Conservation (phyloP, 2,797 vertebrate genomes). For the Momotus momota region DNA sequence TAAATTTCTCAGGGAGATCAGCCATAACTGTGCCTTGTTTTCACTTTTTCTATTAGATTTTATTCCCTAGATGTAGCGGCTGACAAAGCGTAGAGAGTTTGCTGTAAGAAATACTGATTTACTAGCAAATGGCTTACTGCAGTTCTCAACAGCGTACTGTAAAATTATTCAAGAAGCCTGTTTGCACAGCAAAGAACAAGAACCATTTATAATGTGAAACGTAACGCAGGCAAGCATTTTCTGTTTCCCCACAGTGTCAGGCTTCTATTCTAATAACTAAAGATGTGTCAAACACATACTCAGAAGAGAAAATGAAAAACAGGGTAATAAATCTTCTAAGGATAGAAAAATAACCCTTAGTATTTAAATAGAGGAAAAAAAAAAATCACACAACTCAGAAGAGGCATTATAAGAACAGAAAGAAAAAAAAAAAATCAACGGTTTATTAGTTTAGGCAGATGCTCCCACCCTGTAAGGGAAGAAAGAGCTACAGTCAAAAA, state of each 20-base stretch:
- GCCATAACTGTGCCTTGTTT: background rate
- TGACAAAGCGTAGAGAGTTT: constrained; percentile 6
- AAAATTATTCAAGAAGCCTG: constrained; percentile 51
- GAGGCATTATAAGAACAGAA: background rate
- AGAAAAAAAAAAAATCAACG: too few species aligned
- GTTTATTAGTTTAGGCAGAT: background rate
- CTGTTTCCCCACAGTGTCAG: constrained; percentile 18
- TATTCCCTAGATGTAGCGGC: background rate
- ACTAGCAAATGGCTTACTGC: constrained; percentile 19
- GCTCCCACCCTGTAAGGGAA: background rate
- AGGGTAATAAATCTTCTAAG: constrained; percentile 46
- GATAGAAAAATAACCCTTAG: background rate
- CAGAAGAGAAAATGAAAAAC: constrained; percentile 45
- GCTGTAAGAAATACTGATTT: constrained; percentile 53
- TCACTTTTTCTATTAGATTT: constrained; percentile 11
- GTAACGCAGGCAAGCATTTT: constrained; percentile 44
- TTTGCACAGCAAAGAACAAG: constrained; percentile 32
- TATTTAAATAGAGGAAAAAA: background rate
- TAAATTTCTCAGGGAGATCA: background rate
- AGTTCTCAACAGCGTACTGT: background rate
- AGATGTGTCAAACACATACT: constrained; percentile 43
- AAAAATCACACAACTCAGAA: background rate
- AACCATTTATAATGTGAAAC: constrained; percentile 45
- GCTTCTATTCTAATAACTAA: constrained; percentile 42
- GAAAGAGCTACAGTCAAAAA: background rate